Evolutionary conservation across 2,797 vertebrate genomes (phyloP).

Genomic region (Clarias laeviceps): DNA sequence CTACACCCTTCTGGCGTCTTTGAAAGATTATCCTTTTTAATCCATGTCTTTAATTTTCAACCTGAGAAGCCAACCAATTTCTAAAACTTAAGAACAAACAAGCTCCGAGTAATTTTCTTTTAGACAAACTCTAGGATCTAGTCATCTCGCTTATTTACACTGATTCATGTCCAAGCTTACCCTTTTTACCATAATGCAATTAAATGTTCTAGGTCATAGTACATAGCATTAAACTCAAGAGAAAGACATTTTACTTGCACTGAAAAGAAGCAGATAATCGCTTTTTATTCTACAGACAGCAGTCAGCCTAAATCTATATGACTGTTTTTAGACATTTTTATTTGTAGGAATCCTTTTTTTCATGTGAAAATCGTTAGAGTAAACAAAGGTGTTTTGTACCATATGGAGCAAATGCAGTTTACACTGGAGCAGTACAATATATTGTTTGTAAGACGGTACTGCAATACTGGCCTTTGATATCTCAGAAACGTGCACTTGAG

Average conservation of each 20-base stretch:
- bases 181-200: slow-evolving; percentile 28
- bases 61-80: background rate
- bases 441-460: background rate
- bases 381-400: slow-evolving; percentile 29
- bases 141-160: slow-evolving; percentile 19
- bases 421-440: background rate
- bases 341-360: background rate
- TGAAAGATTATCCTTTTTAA: slow-evolving; percentile 31
- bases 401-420: background rate
- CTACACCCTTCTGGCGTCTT: background rate
- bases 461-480: slow-evolving; percentile 23
- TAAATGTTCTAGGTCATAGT: slow-evolving; percentile 28
- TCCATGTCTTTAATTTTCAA: slow-evolving; percentile 42
- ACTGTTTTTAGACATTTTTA: background rate
- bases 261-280: background rate
- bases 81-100: slow-evolving; percentile 19
- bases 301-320: slow-evolving; percentile 32
- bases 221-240: slow-evolving; percentile 6
- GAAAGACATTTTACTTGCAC: slow-evolving; percentile 9
- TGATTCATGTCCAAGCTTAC: slow-evolving; percentile 19
- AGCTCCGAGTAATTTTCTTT: background rate
- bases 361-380: background rate
- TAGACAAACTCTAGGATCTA: background rate
- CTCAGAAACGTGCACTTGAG: background rate
- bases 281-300: slow-evolving; percentile 30